Evolutionary conservation across 2,797 vertebrate genomes (phyloP).

Genomic region (Mionectes olivaceus): DNA sequence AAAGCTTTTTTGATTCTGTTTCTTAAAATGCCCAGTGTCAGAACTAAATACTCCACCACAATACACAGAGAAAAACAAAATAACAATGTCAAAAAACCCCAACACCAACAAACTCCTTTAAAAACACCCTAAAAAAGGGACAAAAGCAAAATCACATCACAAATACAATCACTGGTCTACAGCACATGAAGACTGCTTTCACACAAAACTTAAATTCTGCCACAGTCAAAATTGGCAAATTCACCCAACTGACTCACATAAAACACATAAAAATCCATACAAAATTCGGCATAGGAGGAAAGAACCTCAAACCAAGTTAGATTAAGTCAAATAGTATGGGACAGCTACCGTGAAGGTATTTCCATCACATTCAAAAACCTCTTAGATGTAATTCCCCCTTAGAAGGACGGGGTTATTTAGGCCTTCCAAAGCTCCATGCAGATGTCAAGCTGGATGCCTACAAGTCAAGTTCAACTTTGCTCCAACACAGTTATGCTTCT

Average conservation of each 20-base stretch:
- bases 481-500: neutral
- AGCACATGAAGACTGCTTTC: neutral
- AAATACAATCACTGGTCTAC: neutral
- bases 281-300: neutral
- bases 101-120: neutral
- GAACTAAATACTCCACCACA: neutral
- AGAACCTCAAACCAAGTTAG: neutral
- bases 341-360: neutral
- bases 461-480: neutral
- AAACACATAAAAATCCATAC: neutral
- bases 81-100: neutral
- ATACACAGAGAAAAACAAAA: neutral
- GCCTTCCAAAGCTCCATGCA: neutral
- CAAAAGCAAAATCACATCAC: neutral
- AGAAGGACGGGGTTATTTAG: neutral
- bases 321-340: neutral
- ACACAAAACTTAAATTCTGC: neutral
- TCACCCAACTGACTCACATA: neutral
- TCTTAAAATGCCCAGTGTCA: neutral
- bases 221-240: neutral
- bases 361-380: neutral
- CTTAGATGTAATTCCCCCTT: neutral
- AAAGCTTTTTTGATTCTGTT: neutral
- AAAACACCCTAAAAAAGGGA: neutral
- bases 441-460: neutral